A percentile compares a stretch with the other conserved stretches of the same genome.
Evolutionary conservation across 2,113 vertebrate species (phyloP).

Genomic region (Poeciliopsis retropinna): DNA sequence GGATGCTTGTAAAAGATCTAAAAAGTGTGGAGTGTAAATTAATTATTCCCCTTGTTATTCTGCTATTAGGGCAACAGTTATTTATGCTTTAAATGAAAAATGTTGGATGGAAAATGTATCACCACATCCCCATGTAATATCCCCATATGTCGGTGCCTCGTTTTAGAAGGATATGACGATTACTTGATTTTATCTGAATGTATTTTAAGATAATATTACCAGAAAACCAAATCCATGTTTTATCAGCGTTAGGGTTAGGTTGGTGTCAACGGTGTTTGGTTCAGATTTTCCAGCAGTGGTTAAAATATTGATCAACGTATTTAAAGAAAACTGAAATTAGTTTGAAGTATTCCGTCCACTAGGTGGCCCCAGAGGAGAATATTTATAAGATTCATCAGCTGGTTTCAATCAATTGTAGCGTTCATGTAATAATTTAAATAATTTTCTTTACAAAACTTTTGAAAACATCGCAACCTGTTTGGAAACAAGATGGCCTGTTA

Average conservation of each 20-base stretch:
- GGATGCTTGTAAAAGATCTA: not conserved
- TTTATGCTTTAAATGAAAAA: too few relatives aligned
- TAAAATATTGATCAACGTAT: not conserved
- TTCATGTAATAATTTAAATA: not conserved
- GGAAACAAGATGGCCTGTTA: not conserved
- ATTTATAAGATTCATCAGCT: not conserved
- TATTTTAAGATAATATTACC: not conserved
- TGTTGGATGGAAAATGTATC: not conserved
- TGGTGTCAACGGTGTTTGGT: not conserved
- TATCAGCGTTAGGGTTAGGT: not conserved
- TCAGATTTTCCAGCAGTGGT: not conserved
- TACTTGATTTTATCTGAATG: too few relatives aligned
- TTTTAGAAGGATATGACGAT: too few relatives aligned
- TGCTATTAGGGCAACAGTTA: too few relatives aligned
- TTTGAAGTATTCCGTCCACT: conserved; percentile 26
- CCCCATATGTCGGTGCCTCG: too few relatives aligned
- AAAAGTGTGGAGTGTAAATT: too few relatives aligned
- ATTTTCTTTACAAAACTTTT: too few relatives aligned
- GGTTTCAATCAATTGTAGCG: not conserved
- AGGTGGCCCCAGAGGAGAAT: conserved; percentile 56
- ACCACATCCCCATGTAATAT: not conserved
- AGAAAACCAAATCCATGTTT: not conserved
- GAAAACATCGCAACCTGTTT: too few relatives aligned
- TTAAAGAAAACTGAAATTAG: not conserved
- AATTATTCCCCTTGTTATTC: too few relatives aligned